phyloP scores from a whole-genome alignment of 2,888 invertebrate species.

The Andrena minutula region DNA sequence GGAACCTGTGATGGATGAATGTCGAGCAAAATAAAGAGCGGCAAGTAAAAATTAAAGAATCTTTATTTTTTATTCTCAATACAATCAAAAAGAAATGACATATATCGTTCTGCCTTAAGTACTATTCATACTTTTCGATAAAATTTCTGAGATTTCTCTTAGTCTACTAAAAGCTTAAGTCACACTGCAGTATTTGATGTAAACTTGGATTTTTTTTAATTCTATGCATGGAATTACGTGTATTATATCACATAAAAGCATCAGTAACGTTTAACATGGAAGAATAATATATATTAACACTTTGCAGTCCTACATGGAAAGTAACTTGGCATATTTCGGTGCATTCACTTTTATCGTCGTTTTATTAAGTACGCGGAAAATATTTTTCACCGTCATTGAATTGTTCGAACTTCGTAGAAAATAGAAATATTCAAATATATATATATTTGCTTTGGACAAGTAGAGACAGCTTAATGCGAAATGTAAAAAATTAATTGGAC shows the following conservation, averaged over 20 bases:
- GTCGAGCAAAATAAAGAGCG: background rate
- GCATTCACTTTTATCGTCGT: background rate
- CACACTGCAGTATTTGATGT: background rate
- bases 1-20: background rate
- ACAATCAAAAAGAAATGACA: background rate
- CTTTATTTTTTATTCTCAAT: background rate
- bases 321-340: background rate
- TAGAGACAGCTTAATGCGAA: background rate
- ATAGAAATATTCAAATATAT: background rate
- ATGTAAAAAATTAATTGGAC: background rate
- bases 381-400: background rate
- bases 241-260: conserved; percentile 13
- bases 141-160: background rate
- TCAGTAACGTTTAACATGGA: conserved; percentile 1
- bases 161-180: conserved; percentile 2
- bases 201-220: conserved; percentile 11
- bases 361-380: background rate
- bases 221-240: background rate
- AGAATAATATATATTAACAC: background rate
- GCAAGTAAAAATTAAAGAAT: conserved; percentile 24
- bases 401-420: background rate
- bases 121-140: background rate
- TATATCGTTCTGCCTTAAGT: conserved; percentile 13
- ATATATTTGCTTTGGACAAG: background rate
- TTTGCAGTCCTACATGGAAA: background rate